Percentiles rank a stretch among this genome's conserved stretches.
phyloP scores from a whole-genome alignment of 2,888 invertebrate species.

The Dasypolia templi region DNA sequence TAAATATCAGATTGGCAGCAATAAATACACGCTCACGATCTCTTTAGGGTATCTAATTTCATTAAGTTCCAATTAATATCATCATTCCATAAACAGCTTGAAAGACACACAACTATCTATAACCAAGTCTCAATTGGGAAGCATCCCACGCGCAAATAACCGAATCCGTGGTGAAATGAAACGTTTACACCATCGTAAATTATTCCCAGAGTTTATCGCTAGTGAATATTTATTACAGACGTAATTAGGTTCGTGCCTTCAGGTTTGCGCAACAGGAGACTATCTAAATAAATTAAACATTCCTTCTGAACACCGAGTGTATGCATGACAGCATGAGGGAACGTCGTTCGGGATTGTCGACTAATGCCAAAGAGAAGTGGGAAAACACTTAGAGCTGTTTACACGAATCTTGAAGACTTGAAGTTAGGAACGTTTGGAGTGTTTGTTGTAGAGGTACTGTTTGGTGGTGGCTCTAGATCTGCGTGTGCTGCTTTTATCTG shows the following conservation, averaged over 20 bases:
- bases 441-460: conserved; percentile 46
- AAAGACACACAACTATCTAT: conserved; percentile 48
- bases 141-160: conserved; percentile 69
- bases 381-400: conserved; percentile 76
- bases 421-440: conserved; percentile 54
- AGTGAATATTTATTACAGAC: conserved; percentile 86
- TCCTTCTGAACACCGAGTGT: conserved; percentile 71
- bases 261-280: conserved; percentile 80
- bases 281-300: conserved; percentile 82
- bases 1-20: conserved; percentile 3
- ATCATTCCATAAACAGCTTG: conserved; percentile 41
- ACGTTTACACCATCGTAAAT: conserved; percentile 85
- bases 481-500: not conserved
- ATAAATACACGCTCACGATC: conserved; percentile 10
- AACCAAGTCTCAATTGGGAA: conserved; percentile 51
- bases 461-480: conserved; percentile 19
- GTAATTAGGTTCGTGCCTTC: conserved; percentile 85
- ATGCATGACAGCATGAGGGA: conserved; percentile 70
- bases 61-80: conserved; percentile 34
- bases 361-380: conserved; percentile 75
- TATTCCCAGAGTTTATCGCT: conserved; percentile 86
- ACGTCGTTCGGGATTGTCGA: conserved; percentile 68
- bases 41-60: conserved; percentile 23
- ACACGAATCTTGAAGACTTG: conserved; percentile 66
- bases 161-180: conserved; percentile 81